Base-by-base conservation (phyloP, 1,140 invertebrate genomes). In the Neuroterus valhalla region DNA sequence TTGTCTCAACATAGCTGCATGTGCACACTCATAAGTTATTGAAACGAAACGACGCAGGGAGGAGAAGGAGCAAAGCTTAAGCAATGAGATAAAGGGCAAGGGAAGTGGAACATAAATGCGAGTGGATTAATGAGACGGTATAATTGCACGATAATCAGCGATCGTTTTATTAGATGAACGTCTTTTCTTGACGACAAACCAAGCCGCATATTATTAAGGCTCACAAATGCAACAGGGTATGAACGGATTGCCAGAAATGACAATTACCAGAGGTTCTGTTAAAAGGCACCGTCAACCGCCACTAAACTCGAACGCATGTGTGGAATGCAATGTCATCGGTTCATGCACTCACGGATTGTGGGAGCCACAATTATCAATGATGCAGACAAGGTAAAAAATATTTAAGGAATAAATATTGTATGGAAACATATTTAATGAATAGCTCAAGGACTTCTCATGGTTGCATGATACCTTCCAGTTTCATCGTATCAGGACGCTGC, bases 81-180 rank as follows among this genome's bases (percentile, higher is more conserved):
- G 21, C 10, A 71, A 76, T 75, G 62, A 45, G 77, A 50, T 66
- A 74, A 43, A 44, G 21, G 68, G 77, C 12, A 62, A 52, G 38
- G 52, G 70, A 17, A 48, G 68, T 50, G 68, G 77, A 78, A 78
- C 71, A 83, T 88, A 89, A 88, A 88, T 89, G 84, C 85, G 71
- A 75, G 68, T 83, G 87, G 87, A 89, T 89, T 89, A 89, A 89
- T 89, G 87, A 89, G 88, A 89, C 88, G 87, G 87, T 87, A 89
- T 90, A 89, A 89, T 90, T 89, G 86, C 87, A 87, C 85, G 86
- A 88, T 88, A 88, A 89, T 89, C 87, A 85, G 71, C 87, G 83
- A 89, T 89, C 86, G 87, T 89, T 89, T 89, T 88, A 86, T 89
- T 89, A 88, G 85, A 81, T 74, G 79, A 75, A 50, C 52, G 55